Base-by-base conservation (phyloP, 2,113 vertebrate species). In the Hippocampus comes region DNA sequence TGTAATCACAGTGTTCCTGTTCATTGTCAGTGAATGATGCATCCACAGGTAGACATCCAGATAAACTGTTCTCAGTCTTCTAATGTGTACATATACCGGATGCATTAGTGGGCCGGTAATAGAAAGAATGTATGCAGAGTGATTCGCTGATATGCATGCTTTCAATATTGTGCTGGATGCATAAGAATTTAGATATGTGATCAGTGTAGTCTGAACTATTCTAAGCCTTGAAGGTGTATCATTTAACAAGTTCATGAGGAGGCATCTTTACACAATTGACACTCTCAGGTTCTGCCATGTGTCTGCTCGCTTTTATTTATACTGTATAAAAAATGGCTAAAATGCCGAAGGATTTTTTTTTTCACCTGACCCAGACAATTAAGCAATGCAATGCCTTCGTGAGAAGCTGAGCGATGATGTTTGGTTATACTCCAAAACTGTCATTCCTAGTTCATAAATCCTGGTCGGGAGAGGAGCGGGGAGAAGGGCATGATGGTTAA, bases 371-470 rank as follows among this genome's bases (percentile, higher is more conserved):
- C 72, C 60, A 78, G 65, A 90, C 81, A 91, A 90, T 38, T 88
- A 80, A 75, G 27, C 68, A 75, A 82, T 89, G 90, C 78, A 89
- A 88, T 46, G 60, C 69, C 76, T 42, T 76, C 73, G 81, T 4
- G 60, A 78, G 75, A 80, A 78, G 68, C 70, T 71, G 25, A 25
- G 51, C 87, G 89, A 90, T 89, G 51, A 90, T 91, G 91, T 89
- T 68, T 77, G 81, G 75, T 83, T 78, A 79, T 65, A 70, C 80
- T 83, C 67, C 67, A 77, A 81, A 85, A 82, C 79, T 88, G 86
- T 74, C 88, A 92, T 91, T 88, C 89, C 85, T 82, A 77, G 68
- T 73, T 74, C 73, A 76, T 84, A 89, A 88, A 80, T 90, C 83
- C 85, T 77, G 78, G 71, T 82, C 77, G 82, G 80, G 71, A 5